Base-by-base conservation (phyloP, 2,888 invertebrate genomes). In the Tridacna gigas region DNA sequence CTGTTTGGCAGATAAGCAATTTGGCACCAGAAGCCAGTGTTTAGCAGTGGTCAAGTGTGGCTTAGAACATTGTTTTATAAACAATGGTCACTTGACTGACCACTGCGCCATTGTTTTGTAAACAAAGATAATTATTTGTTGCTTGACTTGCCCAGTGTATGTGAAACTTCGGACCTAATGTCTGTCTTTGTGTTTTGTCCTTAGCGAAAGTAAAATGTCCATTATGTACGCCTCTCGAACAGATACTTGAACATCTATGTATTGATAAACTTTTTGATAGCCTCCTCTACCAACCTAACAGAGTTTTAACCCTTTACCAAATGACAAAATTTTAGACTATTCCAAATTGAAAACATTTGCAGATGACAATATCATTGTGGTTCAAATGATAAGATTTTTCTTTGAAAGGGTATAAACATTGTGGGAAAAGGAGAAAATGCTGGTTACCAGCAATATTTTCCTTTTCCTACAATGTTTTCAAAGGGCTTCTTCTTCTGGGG, bases 71-170 rank as follows among this genome's bases (percentile, higher is more conserved):
- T 78, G 78, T 78, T 73, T 73, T 78, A 73, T 60, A 61, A 78
- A 78, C 73, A 78, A 78, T 78, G 71, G 75, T 75, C 75, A 75
- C 71, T 71, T 71, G 71, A 71, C 51, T 71, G 75, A 75, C 77
- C 51, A 26, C 47, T n/a, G 51, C n/a, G 47, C 66, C 26, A 66
- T 77, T 77, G 77, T 77, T 66, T 66, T 65, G 48, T 48, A 48
- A 77, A 77, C 77, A 77, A 66, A 47, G 66, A 48, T 48, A 26
- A 25, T 66, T 66, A 47, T 77, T 77, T 26, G 9, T 48, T 51
- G 51, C 77, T 48, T 65, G n/a, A 51, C 48, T 20, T 22, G 7
- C 13, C 47, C 25, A 26, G 65, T 25, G 45, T 63, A 22, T 63
- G 48, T 47, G 37, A 47, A 26, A 45, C n/a, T 25, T 71, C 0